Base-by-base conservation (phyloP, 2,797 vertebrate species). In the Eremophila alpestris region DNA sequence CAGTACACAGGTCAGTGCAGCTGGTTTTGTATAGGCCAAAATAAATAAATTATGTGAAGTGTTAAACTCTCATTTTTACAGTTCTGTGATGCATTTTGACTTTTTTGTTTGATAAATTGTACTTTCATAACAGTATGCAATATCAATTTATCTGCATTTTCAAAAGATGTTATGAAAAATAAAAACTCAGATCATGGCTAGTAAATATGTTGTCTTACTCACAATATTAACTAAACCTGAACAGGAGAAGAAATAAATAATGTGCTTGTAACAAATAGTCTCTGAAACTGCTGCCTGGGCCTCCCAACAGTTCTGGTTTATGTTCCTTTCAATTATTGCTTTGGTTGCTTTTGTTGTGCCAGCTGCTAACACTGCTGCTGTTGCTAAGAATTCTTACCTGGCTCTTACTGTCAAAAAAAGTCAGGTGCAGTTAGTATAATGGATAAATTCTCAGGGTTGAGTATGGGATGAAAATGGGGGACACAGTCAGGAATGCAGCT, bases 1-100 rank as follows among this genome's bases (percentile, higher is more conserved):
- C 99, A 99, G 95, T 99, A 99, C 97, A 99, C 99, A 97, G 99
- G 99, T 99, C 96, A 98, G 98, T 95, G 48, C 63, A 93, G 23
- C 45, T 91, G 19, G 2, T 77, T 93, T 91, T 83, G 21, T 76
- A 9, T 46, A 67, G 32, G 7, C 34, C 29, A 76, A 87, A 86
- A 88, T 45, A 71, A 81, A 76, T 34, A 55, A 83, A 55, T 49
- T 0, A 58, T 55, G 9, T 49, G 22, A 46, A 78, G 12, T 79
- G 16, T 36, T 85, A 32, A 41, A 90, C 16, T 69, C 43, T 64
- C 9, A 8, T 64, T 30, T 78, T 86, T 79, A 62, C 18, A 48
- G 43, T 67, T 87, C 36, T 81, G 0, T 2, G 1, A 30, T 80
- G 11, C 46, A 16, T 75, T 89, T 80, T 75, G 58, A 83, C 21